phyloP scores from a whole-genome alignment of 2,888 invertebrate genomes.

The Sturmia bella region DNA sequence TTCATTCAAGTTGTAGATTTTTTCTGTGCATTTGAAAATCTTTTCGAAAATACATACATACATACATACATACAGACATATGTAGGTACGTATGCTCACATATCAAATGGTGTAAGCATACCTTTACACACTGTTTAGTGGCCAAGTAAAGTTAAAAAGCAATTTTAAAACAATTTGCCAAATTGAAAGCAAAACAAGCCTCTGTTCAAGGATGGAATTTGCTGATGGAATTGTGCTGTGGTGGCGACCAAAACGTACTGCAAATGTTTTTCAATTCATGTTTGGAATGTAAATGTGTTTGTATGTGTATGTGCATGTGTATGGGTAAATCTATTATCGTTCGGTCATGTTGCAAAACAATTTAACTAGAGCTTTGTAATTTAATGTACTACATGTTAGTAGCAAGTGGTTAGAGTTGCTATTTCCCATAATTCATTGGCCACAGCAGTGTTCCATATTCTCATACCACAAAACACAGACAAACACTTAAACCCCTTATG shows the following conservation, averaged over 20 bases:
- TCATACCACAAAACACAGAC: constrained; percentile 5
- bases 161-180: constrained; percentile 69
- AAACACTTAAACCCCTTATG: constrained; percentile 11
- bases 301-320: not conserved
- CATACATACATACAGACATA: too few relatives aligned
- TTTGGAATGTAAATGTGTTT: constrained; percentile 8
- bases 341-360: constrained; percentile 62
- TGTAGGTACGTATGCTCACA: not conserved
- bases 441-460: constrained; percentile 58
- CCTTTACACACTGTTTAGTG: constrained; percentile 16
- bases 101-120: not conserved
- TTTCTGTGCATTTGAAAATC: too few relatives aligned
- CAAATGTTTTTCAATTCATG: constrained; percentile 21
- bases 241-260: not conserved
- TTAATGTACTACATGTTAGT: constrained; percentile 60
- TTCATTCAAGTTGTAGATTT: too few relatives aligned
- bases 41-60: too few relatives aligned
- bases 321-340: constrained; percentile 31
- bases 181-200: constrained; percentile 69
- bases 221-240: constrained; percentile 6
- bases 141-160: constrained; percentile 56
- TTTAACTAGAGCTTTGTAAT: constrained; percentile 67
- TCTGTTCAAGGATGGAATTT: constrained; percentile 41
- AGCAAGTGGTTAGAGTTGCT: constrained; percentile 51
- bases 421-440: constrained; percentile 73